Evolutionary conservation across 1,140 invertebrate genomes (phyloP).

Genomic region (Sarcophaga bullata): DNA sequence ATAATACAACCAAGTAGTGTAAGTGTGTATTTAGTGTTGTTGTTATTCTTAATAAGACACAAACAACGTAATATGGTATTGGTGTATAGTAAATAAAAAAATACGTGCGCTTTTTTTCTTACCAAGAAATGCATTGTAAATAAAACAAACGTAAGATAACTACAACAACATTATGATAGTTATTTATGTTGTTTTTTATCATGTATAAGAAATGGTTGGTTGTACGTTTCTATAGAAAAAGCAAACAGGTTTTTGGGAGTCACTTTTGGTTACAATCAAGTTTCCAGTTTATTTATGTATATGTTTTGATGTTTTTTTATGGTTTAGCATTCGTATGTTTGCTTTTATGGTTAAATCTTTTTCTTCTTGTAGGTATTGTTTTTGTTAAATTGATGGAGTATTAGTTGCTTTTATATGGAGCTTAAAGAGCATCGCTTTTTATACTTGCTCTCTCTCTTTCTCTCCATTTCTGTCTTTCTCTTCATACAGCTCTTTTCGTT

Average conservation of each 20-base stretch:
- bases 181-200: not conserved
- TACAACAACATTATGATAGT: not conserved
- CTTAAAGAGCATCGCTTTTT: not conserved
- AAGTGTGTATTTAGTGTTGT: not conserved
- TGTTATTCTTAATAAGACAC: no score
- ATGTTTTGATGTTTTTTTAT: not conserved
- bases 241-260: constrained; percentile 25
- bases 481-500: not conserved
- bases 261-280: constrained; percentile 21
- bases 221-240: not conserved
- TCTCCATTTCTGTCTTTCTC: not conserved
- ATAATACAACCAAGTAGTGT: not conserved
- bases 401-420: constrained; percentile 9
- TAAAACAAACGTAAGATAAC: not conserved
- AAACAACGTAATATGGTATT: not conserved
- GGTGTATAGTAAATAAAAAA: not conserved
- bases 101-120: not conserved
- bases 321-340: not conserved
- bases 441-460: not conserved
- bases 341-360: not conserved
- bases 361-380: not conserved
- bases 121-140: not conserved
- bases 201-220: not conserved
- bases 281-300: not conserved
- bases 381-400: constrained; percentile 6